Conservation (phyloP, 1,140 invertebrate species). For the Magallana ariakensis region DNA sequence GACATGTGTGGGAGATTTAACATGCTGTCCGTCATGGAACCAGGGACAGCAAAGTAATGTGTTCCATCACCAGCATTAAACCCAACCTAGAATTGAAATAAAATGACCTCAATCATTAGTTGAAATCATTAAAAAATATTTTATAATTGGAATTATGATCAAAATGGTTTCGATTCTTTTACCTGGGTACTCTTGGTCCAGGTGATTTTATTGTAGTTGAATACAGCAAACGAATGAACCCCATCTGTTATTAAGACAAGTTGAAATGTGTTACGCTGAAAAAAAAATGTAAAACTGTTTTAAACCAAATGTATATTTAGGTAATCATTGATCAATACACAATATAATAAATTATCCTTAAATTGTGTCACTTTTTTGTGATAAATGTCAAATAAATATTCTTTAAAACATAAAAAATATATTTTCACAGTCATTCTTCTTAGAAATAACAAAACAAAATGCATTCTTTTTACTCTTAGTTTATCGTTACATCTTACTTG, state of each 20-base stretch:
- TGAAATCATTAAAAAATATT: neutral
- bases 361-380: too few species aligned
- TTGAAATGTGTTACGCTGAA: constrained; percentile 77
- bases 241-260: constrained; percentile 71
- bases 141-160: neutral
- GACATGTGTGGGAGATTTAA: constrained; percentile 33
- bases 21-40: constrained; percentile 28
- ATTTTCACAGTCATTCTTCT: too few species aligned
- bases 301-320: neutral
- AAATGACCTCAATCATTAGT: neutral
- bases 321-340: neutral
- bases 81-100: constrained; percentile 29
- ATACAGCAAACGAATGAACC: constrained; percentile 69
- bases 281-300: neutral
- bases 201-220: constrained; percentile 73
- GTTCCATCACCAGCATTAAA: constrained; percentile 43
- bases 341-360: neutral
- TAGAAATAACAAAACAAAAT: too few species aligned
- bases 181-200: constrained; percentile 72
- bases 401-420: too few species aligned
- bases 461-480: too few species aligned
- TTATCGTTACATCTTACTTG: neutral
- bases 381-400: too few species aligned
- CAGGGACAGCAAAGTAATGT: constrained; percentile 39
- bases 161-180: neutral